Percentiles rank a stretch among this genome's conserved stretches.
phyloP scores from a whole-genome alignment of 2,113 vertebrate genomes.

The Gorilla gorilla region DNA sequence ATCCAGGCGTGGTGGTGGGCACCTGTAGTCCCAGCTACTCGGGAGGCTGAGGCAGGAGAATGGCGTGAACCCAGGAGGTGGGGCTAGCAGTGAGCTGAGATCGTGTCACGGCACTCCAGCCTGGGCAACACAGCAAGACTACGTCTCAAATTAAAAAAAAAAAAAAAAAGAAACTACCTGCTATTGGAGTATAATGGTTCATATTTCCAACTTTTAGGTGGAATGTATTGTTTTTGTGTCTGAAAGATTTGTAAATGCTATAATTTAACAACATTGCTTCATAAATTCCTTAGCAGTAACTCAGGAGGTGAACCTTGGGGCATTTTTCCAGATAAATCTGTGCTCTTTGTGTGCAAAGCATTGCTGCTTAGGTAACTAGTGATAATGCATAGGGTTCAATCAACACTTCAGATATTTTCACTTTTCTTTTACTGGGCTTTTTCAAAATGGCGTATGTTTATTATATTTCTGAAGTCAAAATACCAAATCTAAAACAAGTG shows the following conservation, averaged over 20 bases:
- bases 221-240: background rate
- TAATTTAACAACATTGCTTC: background rate
- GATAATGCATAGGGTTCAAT: background rate
- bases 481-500: background rate
- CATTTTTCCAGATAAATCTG: background rate
- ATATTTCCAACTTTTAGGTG: conserved; percentile 23
- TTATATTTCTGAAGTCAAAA: conserved; percentile 30
- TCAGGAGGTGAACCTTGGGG: background rate
- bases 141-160: too few species aligned
- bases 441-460: background rate
- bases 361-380: background rate
- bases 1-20: too few species aligned
- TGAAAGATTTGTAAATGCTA: background rate
- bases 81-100: too few species aligned
- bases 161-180: background rate
- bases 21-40: too few species aligned
- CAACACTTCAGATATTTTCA: background rate
- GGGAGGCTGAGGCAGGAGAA: too few species aligned
- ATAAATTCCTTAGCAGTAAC: background rate
- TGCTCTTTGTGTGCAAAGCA: background rate
- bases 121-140: too few species aligned
- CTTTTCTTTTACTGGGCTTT: background rate
- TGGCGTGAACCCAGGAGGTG: too few species aligned
- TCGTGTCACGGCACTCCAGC: too few species aligned
- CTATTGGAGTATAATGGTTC: background rate